A percentile compares a stretch with the other conserved stretches of the same genome.
Evolutionary conservation across 2,113 vertebrate genomes (phyloP).

Genomic region (Oxygymnocypris stewartii): DNA sequence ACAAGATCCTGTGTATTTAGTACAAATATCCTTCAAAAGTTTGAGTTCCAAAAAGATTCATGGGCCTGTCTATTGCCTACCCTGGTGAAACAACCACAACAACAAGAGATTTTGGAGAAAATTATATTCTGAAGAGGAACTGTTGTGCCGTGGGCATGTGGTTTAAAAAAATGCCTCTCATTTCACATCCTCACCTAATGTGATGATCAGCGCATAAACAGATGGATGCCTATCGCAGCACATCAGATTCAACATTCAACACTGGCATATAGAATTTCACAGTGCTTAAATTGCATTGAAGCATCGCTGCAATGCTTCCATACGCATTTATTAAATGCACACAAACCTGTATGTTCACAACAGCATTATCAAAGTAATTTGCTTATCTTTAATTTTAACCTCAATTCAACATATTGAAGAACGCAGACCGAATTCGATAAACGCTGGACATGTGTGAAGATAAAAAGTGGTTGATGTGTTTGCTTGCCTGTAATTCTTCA

Average conservation of each 20-base stretch:
- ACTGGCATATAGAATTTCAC: constrained; percentile 19
- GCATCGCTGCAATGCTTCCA: neutral
- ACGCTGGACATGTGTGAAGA: constrained; percentile 12
- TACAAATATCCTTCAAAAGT: constrained; percentile 9
- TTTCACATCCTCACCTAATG: constrained; percentile 41
- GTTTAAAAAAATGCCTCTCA: constrained; percentile 40
- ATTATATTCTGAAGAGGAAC: constrained; percentile 24
- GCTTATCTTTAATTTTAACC: constrained; percentile 32
- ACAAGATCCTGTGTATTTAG: neutral
- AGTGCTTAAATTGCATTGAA: constrained; percentile 32
- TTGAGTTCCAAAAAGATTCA: neutral
- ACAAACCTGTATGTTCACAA: neutral
- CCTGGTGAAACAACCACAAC: constrained; percentile 13
- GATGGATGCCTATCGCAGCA: constrained; percentile 33
- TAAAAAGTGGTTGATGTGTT: constrained; percentile 28
- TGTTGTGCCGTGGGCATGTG: constrained; percentile 34
- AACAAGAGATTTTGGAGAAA: constrained; percentile 16
- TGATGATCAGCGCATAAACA: constrained; percentile 37
- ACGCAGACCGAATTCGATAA: constrained; percentile 31
- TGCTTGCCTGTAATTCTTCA: constrained; percentile 32
- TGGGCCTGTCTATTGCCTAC: neutral
- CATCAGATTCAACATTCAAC: constrained; percentile 39
- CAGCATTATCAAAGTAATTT: constrained; percentile 21
- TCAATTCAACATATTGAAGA: constrained; percentile 25
- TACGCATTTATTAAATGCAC: constrained; percentile 28